phyloP scores from a whole-genome alignment of 2,113 vertebrate species.

The Grammomys dolichurus region DNA sequence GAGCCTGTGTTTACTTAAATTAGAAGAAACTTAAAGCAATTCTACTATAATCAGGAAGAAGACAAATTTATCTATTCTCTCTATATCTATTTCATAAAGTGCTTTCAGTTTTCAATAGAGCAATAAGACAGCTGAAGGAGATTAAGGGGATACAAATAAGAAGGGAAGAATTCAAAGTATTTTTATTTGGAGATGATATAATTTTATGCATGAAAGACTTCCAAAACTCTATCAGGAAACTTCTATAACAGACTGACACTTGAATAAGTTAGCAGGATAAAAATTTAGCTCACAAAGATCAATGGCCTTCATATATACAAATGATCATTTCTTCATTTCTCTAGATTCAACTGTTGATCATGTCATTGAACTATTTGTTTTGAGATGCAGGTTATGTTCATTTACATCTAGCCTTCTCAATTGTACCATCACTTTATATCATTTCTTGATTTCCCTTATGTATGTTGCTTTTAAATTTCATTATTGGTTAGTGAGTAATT shows the following conservation, averaged over 20 bases:
- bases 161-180: not conserved
- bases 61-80: not conserved
- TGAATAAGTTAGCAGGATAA: not conserved
- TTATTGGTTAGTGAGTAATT: not conserved
- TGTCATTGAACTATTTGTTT: not conserved
- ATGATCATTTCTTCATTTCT: not conserved
- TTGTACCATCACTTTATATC: not conserved
- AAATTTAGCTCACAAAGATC: not conserved
- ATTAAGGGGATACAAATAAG: not conserved
- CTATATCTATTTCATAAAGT: not conserved
- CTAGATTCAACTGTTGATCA: not conserved
- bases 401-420: slow-evolving; percentile 30
- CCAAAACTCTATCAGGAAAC: not conserved
- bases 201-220: not conserved
- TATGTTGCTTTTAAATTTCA: not conserved
- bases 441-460: not conserved
- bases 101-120: not conserved
- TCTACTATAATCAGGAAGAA: not conserved
- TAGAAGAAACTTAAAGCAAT: not conserved
- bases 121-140: not conserved
- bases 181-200: not conserved
- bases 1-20: not conserved
- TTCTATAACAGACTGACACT: not conserved
- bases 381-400: not conserved
- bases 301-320: not conserved